phyloP scores from a whole-genome alignment of 2,888 invertebrate genomes.

The Cantharis rufa region DNA sequence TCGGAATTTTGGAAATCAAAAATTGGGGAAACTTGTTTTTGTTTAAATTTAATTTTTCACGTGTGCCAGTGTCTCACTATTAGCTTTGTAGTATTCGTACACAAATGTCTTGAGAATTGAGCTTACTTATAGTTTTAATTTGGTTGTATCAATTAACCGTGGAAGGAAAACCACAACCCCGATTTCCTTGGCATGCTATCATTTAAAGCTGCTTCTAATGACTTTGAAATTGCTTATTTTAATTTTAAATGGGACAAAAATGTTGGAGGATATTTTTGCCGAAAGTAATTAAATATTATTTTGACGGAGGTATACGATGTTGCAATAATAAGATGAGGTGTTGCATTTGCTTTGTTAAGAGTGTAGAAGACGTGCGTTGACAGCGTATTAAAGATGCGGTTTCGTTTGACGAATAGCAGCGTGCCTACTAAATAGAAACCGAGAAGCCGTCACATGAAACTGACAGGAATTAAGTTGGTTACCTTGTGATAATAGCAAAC shows the following conservation, averaged over 20 bases:
- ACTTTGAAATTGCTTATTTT: not conserved
- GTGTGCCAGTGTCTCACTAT: too few species aligned
- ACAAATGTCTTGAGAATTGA: not conserved
- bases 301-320: slow-evolving; percentile 24
- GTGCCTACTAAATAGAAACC: slow-evolving; percentile 23
- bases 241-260: not conserved
- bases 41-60: not conserved
- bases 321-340: slow-evolving; percentile 21
- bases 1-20: too few species aligned
- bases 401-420: slow-evolving; percentile 37
- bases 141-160: not conserved
- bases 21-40: not conserved
- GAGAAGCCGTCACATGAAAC: slow-evolving; percentile 18
- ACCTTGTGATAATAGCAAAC: slow-evolving; percentile 2
- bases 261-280: not conserved
- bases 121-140: not conserved
- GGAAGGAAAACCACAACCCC: not conserved
- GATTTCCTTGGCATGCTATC: not conserved
- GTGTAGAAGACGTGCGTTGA: slow-evolving; percentile 31
- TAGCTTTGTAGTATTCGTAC: not conserved
- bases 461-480: slow-evolving; percentile 5
- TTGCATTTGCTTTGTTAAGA: slow-evolving; percentile 20
- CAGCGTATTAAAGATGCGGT: slow-evolving; percentile 39
- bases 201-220: not conserved
- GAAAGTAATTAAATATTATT: slow-evolving; percentile 35